Percentiles rank a stretch among this genome's conserved stretches.
Evolutionary conservation across 2,888 invertebrate species (phyloP).

Genomic region (Drosophila fungiperda): DNA sequence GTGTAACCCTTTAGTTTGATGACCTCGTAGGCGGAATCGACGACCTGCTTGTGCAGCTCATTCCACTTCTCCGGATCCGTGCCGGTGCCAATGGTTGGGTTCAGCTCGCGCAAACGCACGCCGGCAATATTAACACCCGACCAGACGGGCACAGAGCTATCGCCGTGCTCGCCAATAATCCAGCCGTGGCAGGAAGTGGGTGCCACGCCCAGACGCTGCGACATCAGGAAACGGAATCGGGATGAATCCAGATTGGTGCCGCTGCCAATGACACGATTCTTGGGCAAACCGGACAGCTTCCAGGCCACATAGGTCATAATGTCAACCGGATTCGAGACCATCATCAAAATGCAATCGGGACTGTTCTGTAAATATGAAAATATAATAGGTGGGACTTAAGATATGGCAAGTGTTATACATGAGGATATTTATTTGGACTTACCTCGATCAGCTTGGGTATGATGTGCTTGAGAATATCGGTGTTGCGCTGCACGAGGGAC

Average conservation of each 20-base stretch:
- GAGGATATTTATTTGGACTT: slow-evolving; percentile 7
- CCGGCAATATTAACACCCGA: slow-evolving; percentile 97
- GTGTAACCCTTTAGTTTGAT: slow-evolving; percentile 96
- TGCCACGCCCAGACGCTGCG: slow-evolving; percentile 92
- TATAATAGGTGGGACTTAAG: neutral
- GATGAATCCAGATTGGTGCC: slow-evolving; percentile 97
- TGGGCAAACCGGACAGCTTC: slow-evolving; percentile 96
- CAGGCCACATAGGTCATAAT: slow-evolving; percentile 97
- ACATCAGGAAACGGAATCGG: slow-evolving; percentile 94
- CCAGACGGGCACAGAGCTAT: slow-evolving; percentile 96
- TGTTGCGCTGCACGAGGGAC: slow-evolving; percentile 94
- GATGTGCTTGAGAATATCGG: slow-evolving; percentile 94
- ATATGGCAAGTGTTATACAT: neutral
- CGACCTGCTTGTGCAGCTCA: slow-evolving; percentile 92
- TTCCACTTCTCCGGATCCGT: slow-evolving; percentile 92
- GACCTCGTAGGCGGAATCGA: slow-evolving; percentile 94
- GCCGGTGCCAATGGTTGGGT: slow-evolving; percentile 90
- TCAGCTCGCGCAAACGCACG: slow-evolving; percentile 91
- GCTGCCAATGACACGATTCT: slow-evolving; percentile 94
- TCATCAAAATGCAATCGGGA: slow-evolving; percentile 93
- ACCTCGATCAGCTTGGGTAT: slow-evolving; percentile 88
- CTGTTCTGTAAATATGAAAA: slow-evolving; percentile 86
- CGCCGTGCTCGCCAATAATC: slow-evolving; percentile 98
- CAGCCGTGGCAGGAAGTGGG: slow-evolving; percentile 95
- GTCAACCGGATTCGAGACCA: slow-evolving; percentile 97